Evolutionary conservation across 2,888 invertebrate genomes (phyloP).

Genomic region (Parnassius smintheus): DNA sequence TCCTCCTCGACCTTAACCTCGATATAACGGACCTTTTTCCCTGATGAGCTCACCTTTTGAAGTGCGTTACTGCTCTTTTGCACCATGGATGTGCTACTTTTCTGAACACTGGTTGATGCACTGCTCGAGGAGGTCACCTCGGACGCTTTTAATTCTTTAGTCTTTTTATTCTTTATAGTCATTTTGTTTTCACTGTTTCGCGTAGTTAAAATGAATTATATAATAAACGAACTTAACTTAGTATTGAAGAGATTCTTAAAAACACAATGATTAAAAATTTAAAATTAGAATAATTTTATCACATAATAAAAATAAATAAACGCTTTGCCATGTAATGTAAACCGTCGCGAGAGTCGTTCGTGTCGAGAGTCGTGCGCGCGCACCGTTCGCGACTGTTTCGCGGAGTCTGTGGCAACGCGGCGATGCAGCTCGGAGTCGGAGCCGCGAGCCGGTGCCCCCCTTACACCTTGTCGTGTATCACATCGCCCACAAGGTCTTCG

Average conservation of each 20-base stretch:
- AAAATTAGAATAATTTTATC: slow-evolving; percentile 44
- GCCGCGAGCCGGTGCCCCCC: slow-evolving; percentile 42
- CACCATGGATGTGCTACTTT: slow-evolving; percentile 65
- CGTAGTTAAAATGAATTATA: slow-evolving; percentile 37
- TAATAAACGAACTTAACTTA: slow-evolving; percentile 35
- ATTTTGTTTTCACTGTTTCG: slow-evolving; percentile 59
- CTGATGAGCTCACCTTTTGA: slow-evolving; percentile 70
- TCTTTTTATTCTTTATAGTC: slow-evolving; percentile 81
- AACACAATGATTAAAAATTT: slow-evolving; percentile 60
- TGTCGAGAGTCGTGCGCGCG: slow-evolving; percentile 66
- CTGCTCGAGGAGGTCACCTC: slow-evolving; percentile 65
- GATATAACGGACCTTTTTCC: slow-evolving; percentile 77
- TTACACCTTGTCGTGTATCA: slow-evolving; percentile 47
- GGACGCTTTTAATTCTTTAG: slow-evolving; percentile 70
- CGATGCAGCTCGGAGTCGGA: slow-evolving; percentile 33
- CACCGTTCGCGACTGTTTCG: slow-evolving; percentile 72
- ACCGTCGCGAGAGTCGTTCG: slow-evolving; percentile 77
- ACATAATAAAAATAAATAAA: slow-evolving; percentile 64
- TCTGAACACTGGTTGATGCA: slow-evolving; percentile 74
- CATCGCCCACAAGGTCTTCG: slow-evolving; percentile 69
- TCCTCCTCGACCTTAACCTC: slow-evolving; percentile 79
- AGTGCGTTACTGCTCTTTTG: slow-evolving; percentile 67
- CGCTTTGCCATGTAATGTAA: slow-evolving; percentile 63
- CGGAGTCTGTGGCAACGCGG: slow-evolving; percentile 60
- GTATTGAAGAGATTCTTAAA: slow-evolving; percentile 58